Conservation (phyloP, 2,797 vertebrate genomes). For the Diglossa cyanea region DNA sequence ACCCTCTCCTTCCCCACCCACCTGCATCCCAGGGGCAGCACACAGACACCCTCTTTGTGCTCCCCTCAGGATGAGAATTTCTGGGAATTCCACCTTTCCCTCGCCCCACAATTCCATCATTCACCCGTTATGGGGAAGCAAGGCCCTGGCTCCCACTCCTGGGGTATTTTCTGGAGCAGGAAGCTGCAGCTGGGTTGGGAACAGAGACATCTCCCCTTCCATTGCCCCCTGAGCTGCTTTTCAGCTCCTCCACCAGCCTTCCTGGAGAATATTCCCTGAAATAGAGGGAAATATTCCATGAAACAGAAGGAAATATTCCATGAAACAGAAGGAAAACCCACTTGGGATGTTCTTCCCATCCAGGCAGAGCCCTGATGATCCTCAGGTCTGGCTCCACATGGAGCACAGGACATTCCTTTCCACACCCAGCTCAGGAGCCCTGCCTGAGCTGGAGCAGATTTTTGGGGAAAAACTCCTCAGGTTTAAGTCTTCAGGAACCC, state of each 20-base stretch:
- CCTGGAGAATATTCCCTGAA: neutral
- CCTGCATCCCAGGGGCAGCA: neutral
- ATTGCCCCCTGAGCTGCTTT: neutral
- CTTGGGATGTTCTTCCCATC: neutral
- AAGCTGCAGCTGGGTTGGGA: conserved; percentile 23
- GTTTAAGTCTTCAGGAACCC: neutral
- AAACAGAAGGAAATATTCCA: no score
- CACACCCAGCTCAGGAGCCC: neutral
- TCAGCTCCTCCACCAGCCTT: neutral
- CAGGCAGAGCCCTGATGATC: neutral
- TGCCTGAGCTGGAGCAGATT: neutral
- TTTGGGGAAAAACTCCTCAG: neutral
- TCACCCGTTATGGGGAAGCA: conserved; percentile 8
- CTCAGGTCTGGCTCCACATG: neutral
- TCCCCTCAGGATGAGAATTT: neutral
- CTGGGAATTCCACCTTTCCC: conserved; percentile 46
- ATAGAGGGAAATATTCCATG: neutral
- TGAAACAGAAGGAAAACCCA: neutral
- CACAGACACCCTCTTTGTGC: conserved; percentile 25
- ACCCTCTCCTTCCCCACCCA: neutral
- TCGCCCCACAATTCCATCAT: neutral
- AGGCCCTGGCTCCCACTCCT: neutral
- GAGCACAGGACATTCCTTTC: conserved; percentile 28
- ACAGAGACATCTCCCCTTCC: conserved; percentile 12
- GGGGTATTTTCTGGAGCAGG: conserved; percentile 55